Percentiles rank a stretch among this genome's conserved stretches.
phyloP scores from a whole-genome alignment of 92 coral and sea anemone species.

The Blastomussa wellsi region DNA sequence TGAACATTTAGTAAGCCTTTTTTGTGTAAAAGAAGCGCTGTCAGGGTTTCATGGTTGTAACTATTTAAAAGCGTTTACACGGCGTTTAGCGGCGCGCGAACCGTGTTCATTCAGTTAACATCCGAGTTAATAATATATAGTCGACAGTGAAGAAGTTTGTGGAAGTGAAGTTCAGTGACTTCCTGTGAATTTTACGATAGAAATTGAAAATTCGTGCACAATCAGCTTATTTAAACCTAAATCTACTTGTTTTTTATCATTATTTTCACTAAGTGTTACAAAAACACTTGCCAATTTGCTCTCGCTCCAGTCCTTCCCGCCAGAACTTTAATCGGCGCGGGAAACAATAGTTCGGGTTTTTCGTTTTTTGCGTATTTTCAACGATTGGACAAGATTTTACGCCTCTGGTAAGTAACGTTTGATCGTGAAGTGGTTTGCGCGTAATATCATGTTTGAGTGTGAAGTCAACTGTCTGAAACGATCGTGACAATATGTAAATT shows the following conservation, averaged over 20 bases:
- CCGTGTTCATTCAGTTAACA: background rate
- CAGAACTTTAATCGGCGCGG: slow-evolving; percentile 25
- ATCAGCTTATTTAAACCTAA: background rate
- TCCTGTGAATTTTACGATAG: background rate
- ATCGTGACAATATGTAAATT: slow-evolving; percentile 30
- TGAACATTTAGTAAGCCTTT: background rate
- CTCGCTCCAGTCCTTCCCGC: slow-evolving; percentile 48
- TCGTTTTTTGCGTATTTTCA: background rate
- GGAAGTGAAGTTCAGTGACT: background rate
- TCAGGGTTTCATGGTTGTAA: background rate
- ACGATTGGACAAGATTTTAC: background rate
- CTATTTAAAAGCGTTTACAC: background rate
- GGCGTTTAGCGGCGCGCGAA: background rate
- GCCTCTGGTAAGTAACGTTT: background rate
- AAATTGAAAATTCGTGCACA: background rate
- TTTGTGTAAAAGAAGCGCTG: background rate
- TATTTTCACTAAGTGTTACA: no score
- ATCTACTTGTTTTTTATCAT: background rate
- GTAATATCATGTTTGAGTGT: background rate
- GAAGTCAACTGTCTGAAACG: slow-evolving; percentile 9
- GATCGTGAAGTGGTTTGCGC: background rate
- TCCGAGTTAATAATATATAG: no score
- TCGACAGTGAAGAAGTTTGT: background rate
- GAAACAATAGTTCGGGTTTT: slow-evolving; percentile 1
- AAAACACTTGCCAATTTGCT: background rate